A percentile compares a stretch with the other conserved stretches of the same genome.
Evolutionary conservation across 2,113 vertebrate genomes (phyloP).

Genomic region (Podilymbus podiceps): DNA sequence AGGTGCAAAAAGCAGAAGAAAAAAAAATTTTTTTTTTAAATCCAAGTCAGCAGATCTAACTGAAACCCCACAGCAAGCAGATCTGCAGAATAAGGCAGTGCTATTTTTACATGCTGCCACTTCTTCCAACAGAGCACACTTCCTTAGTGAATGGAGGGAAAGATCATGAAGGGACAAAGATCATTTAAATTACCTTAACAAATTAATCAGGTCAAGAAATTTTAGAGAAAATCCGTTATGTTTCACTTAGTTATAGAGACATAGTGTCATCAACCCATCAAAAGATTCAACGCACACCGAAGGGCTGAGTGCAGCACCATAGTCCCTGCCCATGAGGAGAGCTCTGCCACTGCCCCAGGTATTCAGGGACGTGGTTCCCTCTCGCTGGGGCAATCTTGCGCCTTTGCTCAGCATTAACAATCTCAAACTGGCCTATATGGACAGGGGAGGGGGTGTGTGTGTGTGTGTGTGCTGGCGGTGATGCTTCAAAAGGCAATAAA

Average conservation of each 20-base stretch:
- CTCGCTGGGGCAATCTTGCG: background rate
- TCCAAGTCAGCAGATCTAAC: conserved; percentile 55
- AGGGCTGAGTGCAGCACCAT: accelerated
- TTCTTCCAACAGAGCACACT: background rate
- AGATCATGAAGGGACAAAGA: background rate
- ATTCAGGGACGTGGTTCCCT: background rate
- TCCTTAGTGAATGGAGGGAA: background rate
- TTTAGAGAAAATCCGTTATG: background rate
- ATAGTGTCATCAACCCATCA: background rate
- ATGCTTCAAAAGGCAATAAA: background rate
- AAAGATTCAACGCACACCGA: background rate
- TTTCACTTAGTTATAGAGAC: background rate
- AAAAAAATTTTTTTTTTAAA: background rate
- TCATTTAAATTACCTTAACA: background rate
- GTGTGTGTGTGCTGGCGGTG: background rate
- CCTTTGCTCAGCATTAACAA: background rate
- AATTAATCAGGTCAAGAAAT: background rate
- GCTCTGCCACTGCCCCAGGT: background rate
- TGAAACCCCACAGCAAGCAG: conserved; percentile 33
- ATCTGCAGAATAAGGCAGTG: conserved; percentile 25
- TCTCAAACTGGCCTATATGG: background rate
- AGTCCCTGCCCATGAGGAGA: background rate
- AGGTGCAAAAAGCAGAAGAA: conserved; percentile 62
- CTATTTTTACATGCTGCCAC: conserved; percentile 39
- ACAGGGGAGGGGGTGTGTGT: too few relatives aligned